Evolutionary conservation across 2,888 invertebrate species (phyloP), one percentile per base, ranked within the genome.

Genomic region (Apamea anceps): DNA sequence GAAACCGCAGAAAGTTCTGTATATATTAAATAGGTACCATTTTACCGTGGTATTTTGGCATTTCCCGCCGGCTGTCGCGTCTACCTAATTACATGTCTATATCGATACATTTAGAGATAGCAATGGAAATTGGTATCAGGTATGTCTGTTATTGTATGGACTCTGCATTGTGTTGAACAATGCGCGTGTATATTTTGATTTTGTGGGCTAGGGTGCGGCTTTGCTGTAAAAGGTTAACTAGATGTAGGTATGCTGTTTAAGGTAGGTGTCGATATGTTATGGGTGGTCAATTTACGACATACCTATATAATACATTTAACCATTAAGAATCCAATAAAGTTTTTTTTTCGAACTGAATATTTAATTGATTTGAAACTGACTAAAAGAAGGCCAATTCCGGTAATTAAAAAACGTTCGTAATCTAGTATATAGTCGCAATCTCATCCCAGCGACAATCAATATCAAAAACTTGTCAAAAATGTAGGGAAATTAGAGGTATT

Each of bases 51-150:
- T 67, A 57, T 82, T 81, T 75, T 80, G 82, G 70, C 73, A 77
- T 85, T 80, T 81, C 48, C 77, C 67, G 72, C 87, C 71, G 72
- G 81, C 81, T 87, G 87, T 79, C 77, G 73, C 77, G 62, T 72
- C 80, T 77, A 62, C 73, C 63, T 82, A 85, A 80, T 82, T 80
- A 81, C 78, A 51, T 72, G 66, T 86, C 67, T 77, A 45, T 79
- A 76, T 70, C 32, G 45, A 79, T 72, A 80, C 13, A 71, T 77
- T 71, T 37, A 72, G 18, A 75, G 45, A 73, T 70, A 48, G 18
- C 67, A 54, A 65, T 74, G 28, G 74, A 79, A 79, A 75, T 79
- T 57, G 37, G 57, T 63, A 66, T 32, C 7, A 45, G 32, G 4
- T 45, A 54, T 12, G 15, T 62, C 25, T 77, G 76, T 77, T 68